Base-by-base conservation (phyloP, 2,797 vertebrate genomes). In the Cercopithecus petaurista region DNA sequence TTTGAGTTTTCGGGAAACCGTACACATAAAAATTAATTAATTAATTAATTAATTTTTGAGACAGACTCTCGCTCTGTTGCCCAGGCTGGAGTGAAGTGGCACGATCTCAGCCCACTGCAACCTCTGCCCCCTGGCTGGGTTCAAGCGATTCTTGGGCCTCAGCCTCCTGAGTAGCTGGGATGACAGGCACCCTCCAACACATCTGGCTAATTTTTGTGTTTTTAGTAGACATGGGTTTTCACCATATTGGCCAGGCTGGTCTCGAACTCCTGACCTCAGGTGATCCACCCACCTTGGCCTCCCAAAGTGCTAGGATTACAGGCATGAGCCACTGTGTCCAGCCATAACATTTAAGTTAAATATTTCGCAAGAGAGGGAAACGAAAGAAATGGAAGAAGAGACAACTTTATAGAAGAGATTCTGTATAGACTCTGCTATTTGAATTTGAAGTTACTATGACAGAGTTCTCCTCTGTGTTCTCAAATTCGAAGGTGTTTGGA, bases 371-470 rank as follows among this genome's bases (percentile, higher is more conserved):
- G 48, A 79, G 67, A 90, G 15, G 30, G 33, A 76, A 15, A 93
- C 26, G n/a, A 41, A 79, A 86, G 77, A 50, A 79, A 81, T 89
- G 30, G 59, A 92, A 79, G 73, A 79, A 55, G 76, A 89, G 30
- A 39, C 1, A 3, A 12, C 43, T 77, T 93, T 39, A 43, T 67
- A 2, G 73, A 46, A 70, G 41, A 76, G 36, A 70, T 59, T 50
- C 36, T 86, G 1, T 79, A 39, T 73, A 83, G 50, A 22, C 33
- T 93, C 81, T 93, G 61, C 50, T 96, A 3, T 90, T 95, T 94
- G 73, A 70, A 96, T 33, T 85, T 95, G 52, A 86, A 94, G 75
- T 93, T 91, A 36, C 33, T 82, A 26, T 48, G 50, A 88, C 55
- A 67, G 7, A 70, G n/a, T 26, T 76, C n/a, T 95, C 19, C 36